Evolutionary conservation across 2,113 vertebrate species (phyloP), one percentile per base, ranked within the genome.

Genomic region (Neodon shergylaensis): DNA sequence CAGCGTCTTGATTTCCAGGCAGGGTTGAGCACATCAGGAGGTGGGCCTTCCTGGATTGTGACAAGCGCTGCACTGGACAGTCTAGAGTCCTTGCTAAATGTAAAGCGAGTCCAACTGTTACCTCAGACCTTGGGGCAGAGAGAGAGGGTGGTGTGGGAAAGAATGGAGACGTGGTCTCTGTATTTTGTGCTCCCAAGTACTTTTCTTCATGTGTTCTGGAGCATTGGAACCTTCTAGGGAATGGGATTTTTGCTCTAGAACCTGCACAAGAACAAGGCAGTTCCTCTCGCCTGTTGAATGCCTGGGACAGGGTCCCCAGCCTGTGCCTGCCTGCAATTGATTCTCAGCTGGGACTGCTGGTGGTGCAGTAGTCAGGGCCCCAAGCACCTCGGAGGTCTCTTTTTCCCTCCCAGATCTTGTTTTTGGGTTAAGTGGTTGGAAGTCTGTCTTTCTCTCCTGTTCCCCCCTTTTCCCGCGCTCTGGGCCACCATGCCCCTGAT

Each of bases 401-500:
- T 42, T 26, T 42, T 5, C 10, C 58, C 58, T 90, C 88, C n/a
- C 52, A 42, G 96, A 97, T 96, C 95, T 77, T 94, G 94, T 85
- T 91, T 95, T 94, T 85, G 66, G 90, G 97, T 95, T 97, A 98
- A 97, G 96, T 95, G 97, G 96, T 90, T 97, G 97, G 95, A 97
- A 95, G 97, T 47, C 58, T 93, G 79, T 0, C 89, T 95, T 95
- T 78, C 78, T 96, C 95, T 89, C 95, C 92, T 94, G 95, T 94
- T 63, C 77, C 95, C 0, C 0, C 96, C 93, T 5, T 97, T 96
- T 98, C 97, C 96, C 96, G 95, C 96, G 94, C 97, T 95, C 97
- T 94, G 97, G n/a, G 77, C 86, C 95, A 72, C 97, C 13, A 28
- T 92, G 6, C 95, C 36, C 47, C 96, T 3, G 98, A 98, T 99